Base-by-base conservation (phyloP, 2,797 vertebrate species). In the Thripadectes ignobilis region DNA sequence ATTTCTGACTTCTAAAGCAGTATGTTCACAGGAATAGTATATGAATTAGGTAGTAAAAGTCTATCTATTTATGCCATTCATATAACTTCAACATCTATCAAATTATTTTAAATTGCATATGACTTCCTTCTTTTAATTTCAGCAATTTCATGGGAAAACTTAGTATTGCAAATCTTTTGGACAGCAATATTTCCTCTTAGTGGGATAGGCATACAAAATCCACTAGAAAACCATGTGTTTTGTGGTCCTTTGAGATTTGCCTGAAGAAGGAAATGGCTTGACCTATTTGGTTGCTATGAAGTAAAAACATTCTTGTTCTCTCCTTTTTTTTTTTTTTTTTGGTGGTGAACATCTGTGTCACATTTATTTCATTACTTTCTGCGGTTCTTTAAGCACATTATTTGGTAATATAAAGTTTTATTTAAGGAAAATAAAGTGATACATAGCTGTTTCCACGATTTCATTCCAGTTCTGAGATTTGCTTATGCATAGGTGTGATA, bases 271-370 rank as follows among this genome's bases (percentile, higher is more conserved):
- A 98, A 98, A 97, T 97, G 97, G 97, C 95, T 95, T 98, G 98
- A 98, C 98, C 98, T 98, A 95, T 98, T 98, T 95, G 94, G 97
- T 98, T 98, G 98, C 98, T 98, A 97, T 97, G 98, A 98, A 98
- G 95, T 95, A 97, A 98, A 98, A 98, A 98, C 98, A 98, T 95
- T 97, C 97, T 97, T 98, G 93, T 97, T 97, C 91, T 95, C 74
- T 73, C 32, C 68, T 11, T 14, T 17, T 13, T 32, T 46, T 62
- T 78, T 93, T 92, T 87, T 77, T 63, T 75, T 57, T 6, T 17
- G 5, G 30, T 43, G 34, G 77, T 92, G 94, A 97, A 98, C 98
- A 98, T 98, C 98, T 98, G 98, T 95, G 94, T 97, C 96, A 91
- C 94, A 97, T 98, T 98, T 98, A 97, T 96, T 97, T 96, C 92